Conservation (phyloP, 2,113 vertebrate genomes). For the Zosterops japonicus region DNA sequence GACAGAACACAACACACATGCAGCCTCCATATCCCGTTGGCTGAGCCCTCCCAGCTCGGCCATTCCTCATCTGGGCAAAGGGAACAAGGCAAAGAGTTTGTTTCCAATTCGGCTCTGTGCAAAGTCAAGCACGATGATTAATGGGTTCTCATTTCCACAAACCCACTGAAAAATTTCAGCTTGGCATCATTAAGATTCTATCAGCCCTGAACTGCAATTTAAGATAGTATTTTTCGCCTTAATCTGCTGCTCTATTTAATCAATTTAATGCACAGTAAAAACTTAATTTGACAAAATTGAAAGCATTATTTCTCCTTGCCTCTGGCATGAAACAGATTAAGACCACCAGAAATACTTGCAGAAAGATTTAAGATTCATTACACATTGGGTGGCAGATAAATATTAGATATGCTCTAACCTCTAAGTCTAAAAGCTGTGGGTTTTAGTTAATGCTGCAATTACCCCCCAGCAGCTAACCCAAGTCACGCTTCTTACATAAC, state of each 20-base stretch:
- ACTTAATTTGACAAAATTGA: conserved; percentile 40
- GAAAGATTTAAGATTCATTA: conserved; percentile 10
- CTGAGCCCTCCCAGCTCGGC: background rate
- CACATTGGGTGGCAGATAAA: conserved; percentile 5
- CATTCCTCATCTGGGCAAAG: background rate
- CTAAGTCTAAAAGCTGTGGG: background rate
- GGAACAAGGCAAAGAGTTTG: background rate
- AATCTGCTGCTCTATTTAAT: conserved; percentile 48
- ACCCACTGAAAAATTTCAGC: background rate
- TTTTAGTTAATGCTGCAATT: background rate
- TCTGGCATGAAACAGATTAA: conserved; percentile 9
- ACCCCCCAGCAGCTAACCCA: background rate
- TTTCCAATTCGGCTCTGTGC: fast-evolving
- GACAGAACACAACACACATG: background rate
- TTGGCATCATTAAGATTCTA: conserved; percentile 49
- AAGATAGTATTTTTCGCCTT: background rate
- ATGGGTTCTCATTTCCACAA: background rate
- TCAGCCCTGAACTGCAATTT: conserved; percentile 21
- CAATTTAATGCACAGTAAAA: conserved; percentile 50
- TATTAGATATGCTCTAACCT: background rate
- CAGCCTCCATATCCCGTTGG: background rate
- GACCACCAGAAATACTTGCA: conserved; percentile 31
- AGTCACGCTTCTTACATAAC: background rate
- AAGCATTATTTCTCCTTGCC: conserved; percentile 4
- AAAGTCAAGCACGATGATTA: background rate